phyloP scores from a whole-genome alignment of 2,888 invertebrate genomes.

The Phyllotreta striolata region DNA sequence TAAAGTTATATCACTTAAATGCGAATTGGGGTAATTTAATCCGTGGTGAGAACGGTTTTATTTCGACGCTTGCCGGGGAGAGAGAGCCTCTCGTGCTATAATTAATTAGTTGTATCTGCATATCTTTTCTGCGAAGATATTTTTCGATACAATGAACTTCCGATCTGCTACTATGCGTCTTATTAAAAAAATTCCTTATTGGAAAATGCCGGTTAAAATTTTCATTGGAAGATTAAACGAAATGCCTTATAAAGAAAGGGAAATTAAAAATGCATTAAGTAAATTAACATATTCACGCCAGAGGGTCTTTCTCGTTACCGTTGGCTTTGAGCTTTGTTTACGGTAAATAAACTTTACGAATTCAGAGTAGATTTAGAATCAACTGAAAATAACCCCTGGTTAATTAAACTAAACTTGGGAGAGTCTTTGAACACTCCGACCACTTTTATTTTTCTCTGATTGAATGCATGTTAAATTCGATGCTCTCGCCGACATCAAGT shows the following conservation, averaged over 20 bases:
- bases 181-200: no score
- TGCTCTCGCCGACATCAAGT: no score
- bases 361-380: conserved; percentile 11
- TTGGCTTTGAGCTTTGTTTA: conserved; percentile 13
- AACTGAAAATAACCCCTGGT: conserved; percentile 6
- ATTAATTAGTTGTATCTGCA: no score
- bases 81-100: no score
- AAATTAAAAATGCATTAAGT: conserved; percentile 32
- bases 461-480: no score
- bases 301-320: conserved; percentile 15
- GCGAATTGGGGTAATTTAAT: neutral
- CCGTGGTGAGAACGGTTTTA: no score
- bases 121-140: no score
- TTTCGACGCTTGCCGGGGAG: no score
- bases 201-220: neutral
- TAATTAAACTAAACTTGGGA: neutral
- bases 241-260: conserved; percentile 1
- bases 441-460: no score
- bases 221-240: conserved; percentile 2
- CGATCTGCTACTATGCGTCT: no score
- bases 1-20: conserved; percentile 9
- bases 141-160: no score
- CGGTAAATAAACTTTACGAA: conserved; percentile 11
- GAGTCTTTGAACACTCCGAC: no score
- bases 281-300: conserved; percentile 22